phyloP scores from a whole-genome alignment of 2,113 vertebrate species.

The Lampris incognitus region DNA sequence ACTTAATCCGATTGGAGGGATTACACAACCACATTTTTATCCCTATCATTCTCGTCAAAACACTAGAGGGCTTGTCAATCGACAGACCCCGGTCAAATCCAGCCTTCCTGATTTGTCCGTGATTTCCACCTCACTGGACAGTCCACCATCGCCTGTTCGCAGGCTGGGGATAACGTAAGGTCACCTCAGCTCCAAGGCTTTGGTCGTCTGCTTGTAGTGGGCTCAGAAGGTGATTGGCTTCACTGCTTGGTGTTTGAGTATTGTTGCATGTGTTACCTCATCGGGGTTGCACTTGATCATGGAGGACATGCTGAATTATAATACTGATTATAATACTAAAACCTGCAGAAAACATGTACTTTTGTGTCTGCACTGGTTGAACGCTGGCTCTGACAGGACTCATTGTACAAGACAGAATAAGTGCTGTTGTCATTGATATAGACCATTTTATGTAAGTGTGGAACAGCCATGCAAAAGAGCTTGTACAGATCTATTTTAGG shows the following conservation, averaged over 20 bases:
- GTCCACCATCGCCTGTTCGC: slow-evolving; percentile 28
- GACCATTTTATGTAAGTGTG: too few relatives aligned
- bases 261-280: slow-evolving; percentile 14
- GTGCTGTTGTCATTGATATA: too few relatives aligned
- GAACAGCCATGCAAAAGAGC: too few relatives aligned
- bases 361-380: not conserved
- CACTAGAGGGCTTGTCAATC: slow-evolving; percentile 44
- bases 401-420: too few relatives aligned
- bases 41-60: slow-evolving; percentile 58
- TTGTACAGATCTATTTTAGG: too few relatives aligned
- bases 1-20: slow-evolving; percentile 70
- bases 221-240: slow-evolving; percentile 24
- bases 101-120: slow-evolving; percentile 56
- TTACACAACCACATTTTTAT: slow-evolving; percentile 69
- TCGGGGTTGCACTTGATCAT: slow-evolving; percentile 32
- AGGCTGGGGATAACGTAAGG: slow-evolving; percentile 49
- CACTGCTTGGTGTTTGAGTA: slow-evolving; percentile 7
- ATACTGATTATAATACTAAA: slow-evolving; percentile 14
- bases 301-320: slow-evolving; percentile 12
- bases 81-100: slow-evolving; percentile 38
- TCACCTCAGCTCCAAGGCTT: slow-evolving; percentile 52
- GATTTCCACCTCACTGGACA: slow-evolving; percentile 44
- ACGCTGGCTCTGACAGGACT: too few relatives aligned
- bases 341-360: not conserved
- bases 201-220: slow-evolving; percentile 16